A percentile compares a stretch with the other conserved stretches of the same genome.
Evolutionary conservation across 2,888 invertebrate genomes (phyloP).

Genomic region (Xanthia togata): DNA sequence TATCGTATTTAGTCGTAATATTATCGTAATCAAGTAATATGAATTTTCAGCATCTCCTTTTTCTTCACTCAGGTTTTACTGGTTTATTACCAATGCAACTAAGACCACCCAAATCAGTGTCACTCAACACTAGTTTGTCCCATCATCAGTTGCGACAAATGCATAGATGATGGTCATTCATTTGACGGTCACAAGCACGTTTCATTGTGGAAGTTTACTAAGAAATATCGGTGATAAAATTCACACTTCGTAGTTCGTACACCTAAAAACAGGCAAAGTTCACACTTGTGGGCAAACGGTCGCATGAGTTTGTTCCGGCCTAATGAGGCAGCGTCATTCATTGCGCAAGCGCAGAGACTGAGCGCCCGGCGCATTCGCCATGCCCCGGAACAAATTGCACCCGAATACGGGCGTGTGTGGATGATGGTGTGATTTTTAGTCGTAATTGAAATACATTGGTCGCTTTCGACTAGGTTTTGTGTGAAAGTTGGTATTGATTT

Average conservation of each 20-base stretch:
- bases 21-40: too few relatives aligned
- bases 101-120: slow-evolving; percentile 44
- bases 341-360: slow-evolving; percentile 85
- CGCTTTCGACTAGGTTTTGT: slow-evolving; percentile 50
- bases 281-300: slow-evolving; percentile 61
- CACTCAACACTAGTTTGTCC: slow-evolving; percentile 12
- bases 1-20: too few relatives aligned
- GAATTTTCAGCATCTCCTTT: too few relatives aligned
- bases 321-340: slow-evolving; percentile 84
- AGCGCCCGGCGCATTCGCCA: slow-evolving; percentile 83
- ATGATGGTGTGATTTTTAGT: slow-evolving; percentile 79
- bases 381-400: slow-evolving; percentile 86
- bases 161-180: slow-evolving; percentile 34
- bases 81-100: not conserved
- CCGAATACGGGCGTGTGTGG: slow-evolving; percentile 82
- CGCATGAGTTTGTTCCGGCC: slow-evolving; percentile 81
- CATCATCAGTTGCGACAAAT: slow-evolving; percentile 38
- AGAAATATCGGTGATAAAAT: slow-evolving; percentile 51
- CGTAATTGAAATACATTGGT: slow-evolving; percentile 66
- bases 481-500: slow-evolving; percentile 42
- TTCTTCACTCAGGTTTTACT: not conserved
- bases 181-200: slow-evolving; percentile 15
- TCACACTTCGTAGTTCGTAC: slow-evolving; percentile 42
- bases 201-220: slow-evolving; percentile 41
- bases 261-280: slow-evolving; percentile 63